phyloP scores from a whole-genome alignment of 2,797 vertebrate species.

The Chiloscyllium punctatum region DNA sequence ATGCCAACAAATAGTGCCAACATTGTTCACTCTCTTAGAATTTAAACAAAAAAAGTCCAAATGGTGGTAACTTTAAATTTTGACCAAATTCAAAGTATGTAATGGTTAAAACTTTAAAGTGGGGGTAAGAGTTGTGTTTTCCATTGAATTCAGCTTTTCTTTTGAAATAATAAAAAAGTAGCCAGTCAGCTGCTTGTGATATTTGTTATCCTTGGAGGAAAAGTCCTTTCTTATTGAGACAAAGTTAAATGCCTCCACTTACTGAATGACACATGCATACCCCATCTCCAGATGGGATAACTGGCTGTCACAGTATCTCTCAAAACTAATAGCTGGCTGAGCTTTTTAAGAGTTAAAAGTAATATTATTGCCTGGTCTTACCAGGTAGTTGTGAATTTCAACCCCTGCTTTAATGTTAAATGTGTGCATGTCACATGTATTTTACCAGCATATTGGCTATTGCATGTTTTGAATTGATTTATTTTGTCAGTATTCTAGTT shows the following conservation, averaged over 20 bases:
- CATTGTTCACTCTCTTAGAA: conserved; percentile 37
- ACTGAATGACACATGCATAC: background rate
- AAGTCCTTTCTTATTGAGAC: background rate
- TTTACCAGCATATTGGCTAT: conserved; percentile 34
- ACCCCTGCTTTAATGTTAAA: conserved; percentile 37
- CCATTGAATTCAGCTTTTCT: background rate
- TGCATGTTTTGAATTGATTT: conserved; percentile 37
- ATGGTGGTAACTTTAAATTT: conserved; percentile 24
- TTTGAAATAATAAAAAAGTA: background rate
- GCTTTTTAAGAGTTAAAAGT: background rate
- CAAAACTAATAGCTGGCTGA: background rate
- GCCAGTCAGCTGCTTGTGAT: background rate
- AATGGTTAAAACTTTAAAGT: conserved; percentile 33
- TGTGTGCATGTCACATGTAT: conserved; percentile 36
- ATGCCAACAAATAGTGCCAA: conserved; percentile 28
- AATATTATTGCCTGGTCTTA: background rate
- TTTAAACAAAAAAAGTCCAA: background rate
- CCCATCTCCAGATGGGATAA: background rate
- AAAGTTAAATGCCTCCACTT: background rate
- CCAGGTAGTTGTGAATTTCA: conserved; percentile 3
- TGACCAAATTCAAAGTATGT: conserved; percentile 35
- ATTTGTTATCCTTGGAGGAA: background rate
- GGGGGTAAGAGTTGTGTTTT: conserved; percentile 22
- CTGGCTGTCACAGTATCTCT: background rate
- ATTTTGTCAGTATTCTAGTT: conserved; percentile 33